Evolutionary conservation across 1,140 invertebrate species (phyloP), one percentile per base, ranked within the genome.

Genomic region (Bombus superbus): DNA sequence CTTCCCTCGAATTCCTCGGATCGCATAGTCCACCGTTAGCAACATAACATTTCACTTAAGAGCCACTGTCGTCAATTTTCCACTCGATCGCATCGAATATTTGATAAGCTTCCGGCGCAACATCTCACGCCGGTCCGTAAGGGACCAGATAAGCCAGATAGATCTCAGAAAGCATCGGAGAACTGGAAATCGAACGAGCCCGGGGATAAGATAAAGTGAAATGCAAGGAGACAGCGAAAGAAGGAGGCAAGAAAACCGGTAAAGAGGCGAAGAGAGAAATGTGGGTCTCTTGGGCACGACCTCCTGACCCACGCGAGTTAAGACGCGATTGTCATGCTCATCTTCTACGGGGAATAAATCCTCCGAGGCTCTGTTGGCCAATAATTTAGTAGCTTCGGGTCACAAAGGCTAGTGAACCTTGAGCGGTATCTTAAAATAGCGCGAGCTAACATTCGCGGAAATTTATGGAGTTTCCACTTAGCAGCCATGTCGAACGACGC

Each of bases 201-300:
- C 2, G 38, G 13, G 40, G 68, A 74, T 10, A 35, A 47, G 81
- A 74, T 74, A 64, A 75, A 57, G 57, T 15, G 57, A 13, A 35
- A 66, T 40, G 35, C 53, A 38, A 53, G 9, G n/a, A 9, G 81
- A 68, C 72, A 42, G 53, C 1, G 28, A 15, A 40, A 69, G 42
- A 68, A 40, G 22, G 44, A 75, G n/a, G 38, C 22, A 9, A 77
- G 71, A n/a, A 38, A 88, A 62, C 69, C 38, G 47, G 64, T 62
- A 66, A 85, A 81, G 83, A 73, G 75, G 59, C 35, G 69, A 85
- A 18, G 68, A 84, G 42, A 81, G 73, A 83, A 78, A 89, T 88
- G 76, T 76, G 75, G 68, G 88, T 90, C 87, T 87, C 59, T 68
- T 83, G 83, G 68, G 83, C 88, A 75, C 84, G 89, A 90, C 88